A percentile compares a stretch with the other conserved stretches of the same genome.
These are phyloP conservation scores for Puffinus mauretanicus DNA, from an alignment of 2,113 vertebrate species.

Conservation along the genomic window DNA sequence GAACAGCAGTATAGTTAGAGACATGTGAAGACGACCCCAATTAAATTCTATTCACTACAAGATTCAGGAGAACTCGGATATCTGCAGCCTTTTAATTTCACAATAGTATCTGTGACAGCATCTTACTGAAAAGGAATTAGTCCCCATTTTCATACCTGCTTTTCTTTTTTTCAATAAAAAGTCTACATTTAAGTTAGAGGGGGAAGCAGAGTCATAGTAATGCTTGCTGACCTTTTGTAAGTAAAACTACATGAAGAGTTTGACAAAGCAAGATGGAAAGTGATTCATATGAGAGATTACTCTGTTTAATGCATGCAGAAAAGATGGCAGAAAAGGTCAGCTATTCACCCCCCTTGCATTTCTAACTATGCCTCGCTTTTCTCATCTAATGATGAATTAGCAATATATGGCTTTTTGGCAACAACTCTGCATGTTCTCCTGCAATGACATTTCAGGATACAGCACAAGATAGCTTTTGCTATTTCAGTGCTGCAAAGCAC, in stretches of 20 bases:
- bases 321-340: slow-evolving; percentile 44
- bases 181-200: neutral
- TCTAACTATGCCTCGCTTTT: neutral
- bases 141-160: neutral
- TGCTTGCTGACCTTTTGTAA: slow-evolving; percentile 50
- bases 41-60: neutral
- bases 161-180: neutral
- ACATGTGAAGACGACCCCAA: neutral
- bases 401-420: neutral
- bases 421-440: neutral
- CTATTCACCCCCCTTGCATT: neutral
- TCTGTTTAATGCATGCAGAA: neutral
- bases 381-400: neutral
- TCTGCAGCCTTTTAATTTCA: neutral
- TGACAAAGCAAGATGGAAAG: slow-evolving; percentile 31
- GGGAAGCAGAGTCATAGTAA: neutral
- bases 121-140: neutral
- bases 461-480: neutral
- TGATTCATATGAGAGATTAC: slow-evolving; percentile 12
- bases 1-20: neutral
- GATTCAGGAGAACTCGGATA: neutral
- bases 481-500: neutral
- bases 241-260: slow-evolving; percentile 23
- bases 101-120: neutral
- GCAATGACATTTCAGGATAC: neutral